Evolutionary conservation across 2,113 vertebrate species (phyloP).

Genomic region (Dascyllus trimaculatus): DNA sequence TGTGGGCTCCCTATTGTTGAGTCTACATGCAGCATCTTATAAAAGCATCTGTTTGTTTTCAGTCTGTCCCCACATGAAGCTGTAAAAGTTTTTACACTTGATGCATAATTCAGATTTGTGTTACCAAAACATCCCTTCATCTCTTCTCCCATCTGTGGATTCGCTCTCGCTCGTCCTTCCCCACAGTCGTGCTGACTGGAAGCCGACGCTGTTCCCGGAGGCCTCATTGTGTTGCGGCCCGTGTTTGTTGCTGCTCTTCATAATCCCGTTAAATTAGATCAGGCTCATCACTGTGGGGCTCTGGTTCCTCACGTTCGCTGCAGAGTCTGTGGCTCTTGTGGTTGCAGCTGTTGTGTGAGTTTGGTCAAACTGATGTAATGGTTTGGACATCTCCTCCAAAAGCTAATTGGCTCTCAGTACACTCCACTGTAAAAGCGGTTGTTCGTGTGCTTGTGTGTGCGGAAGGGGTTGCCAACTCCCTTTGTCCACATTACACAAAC

Average conservation of each 20-base stretch:
- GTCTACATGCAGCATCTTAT: too few relatives aligned
- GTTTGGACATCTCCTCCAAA: not conserved
- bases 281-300: not conserved
- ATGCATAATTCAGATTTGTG: too few relatives aligned
- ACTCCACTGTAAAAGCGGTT: not conserved
- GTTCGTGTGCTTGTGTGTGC: not conserved
- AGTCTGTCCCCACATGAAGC: too few relatives aligned
- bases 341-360: conserved; percentile 27
- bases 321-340: not conserved
- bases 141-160: not conserved
- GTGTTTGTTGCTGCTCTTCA: not conserved
- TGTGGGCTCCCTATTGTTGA: too few relatives aligned
- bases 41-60: too few relatives aligned
- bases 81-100: too few relatives aligned
- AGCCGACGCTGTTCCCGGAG: not conserved
- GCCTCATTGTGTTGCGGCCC: not conserved
- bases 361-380: conserved; percentile 21
- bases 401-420: conserved; percentile 13
- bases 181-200: not conserved
- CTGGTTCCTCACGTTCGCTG: not conserved
- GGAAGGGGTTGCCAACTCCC: not conserved
- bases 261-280: conserved; percentile 3
- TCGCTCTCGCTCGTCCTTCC: not conserved
- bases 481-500: too few relatives aligned
- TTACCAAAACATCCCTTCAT: too few relatives aligned